Evolutionary conservation across 2,888 invertebrate genomes (phyloP).

Genomic region (Tiliacea aurago): DNA sequence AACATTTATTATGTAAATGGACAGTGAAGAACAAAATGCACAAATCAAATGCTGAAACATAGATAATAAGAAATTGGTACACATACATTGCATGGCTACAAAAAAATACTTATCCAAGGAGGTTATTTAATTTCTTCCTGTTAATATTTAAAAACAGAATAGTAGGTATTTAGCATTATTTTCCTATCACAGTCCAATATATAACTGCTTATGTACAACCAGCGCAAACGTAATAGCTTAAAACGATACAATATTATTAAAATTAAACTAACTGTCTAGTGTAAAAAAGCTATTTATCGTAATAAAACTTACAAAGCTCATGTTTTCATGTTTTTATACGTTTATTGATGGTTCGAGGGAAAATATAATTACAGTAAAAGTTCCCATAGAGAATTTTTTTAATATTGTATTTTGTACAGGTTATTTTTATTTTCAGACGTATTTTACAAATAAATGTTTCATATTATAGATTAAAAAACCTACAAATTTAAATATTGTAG

Average conservation of each 20-base stretch:
- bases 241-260: conserved; percentile 57
- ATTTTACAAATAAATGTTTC: neutral
- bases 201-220: conserved; percentile 49
- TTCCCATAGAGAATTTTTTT: neutral
- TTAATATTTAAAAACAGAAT: conserved; percentile 31
- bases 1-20: conserved; percentile 45
- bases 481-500: no score
- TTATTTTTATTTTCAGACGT: neutral
- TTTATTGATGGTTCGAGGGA: conserved; percentile 48
- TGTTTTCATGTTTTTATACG: conserved; percentile 68
- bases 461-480: no score
- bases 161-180: conserved; percentile 38
- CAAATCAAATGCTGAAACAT: conserved; percentile 25
- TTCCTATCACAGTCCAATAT: conserved; percentile 55
- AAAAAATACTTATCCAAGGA: conserved; percentile 23
- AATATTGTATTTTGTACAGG: conserved; percentile 6
- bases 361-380: neutral
- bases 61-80: conserved; percentile 5
- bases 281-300: conserved; percentile 81
- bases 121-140: conserved; percentile 7
- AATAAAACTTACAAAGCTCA: conserved; percentile 83
- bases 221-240: conserved; percentile 60
- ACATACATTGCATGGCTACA: conserved; percentile 11
- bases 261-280: conserved; percentile 67
- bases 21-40: conserved; percentile 38